A percentile compares a stretch with the other conserved stretches of the same genome.
These are phyloP conservation scores for Xanthorhoe spadicearia DNA, from an alignment of 2,888 invertebrate species.

Conservation along the genomic window DNA sequence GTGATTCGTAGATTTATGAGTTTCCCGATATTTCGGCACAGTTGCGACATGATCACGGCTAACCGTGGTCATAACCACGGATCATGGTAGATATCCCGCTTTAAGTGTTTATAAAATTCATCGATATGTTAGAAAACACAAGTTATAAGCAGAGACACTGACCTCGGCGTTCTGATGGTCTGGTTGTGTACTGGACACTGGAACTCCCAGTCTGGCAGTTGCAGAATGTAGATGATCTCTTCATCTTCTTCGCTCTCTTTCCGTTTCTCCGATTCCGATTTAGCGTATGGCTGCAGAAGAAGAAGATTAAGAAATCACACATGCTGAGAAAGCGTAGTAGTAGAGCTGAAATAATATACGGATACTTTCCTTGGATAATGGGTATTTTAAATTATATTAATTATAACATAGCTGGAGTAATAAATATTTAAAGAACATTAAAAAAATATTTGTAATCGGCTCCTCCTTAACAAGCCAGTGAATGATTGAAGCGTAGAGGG, in stretches of 20 bases:
- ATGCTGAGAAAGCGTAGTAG: neutral
- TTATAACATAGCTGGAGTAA: neutral
- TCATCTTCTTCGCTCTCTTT: slow-evolving; percentile 67
- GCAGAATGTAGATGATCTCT: slow-evolving; percentile 76
- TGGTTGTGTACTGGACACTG: slow-evolving; percentile 72
- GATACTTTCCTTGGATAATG: no score
- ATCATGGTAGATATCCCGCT: no score
- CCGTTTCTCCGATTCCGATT: slow-evolving; percentile 55
- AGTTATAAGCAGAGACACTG: slow-evolving; percentile 1
- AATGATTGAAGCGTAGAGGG: neutral
- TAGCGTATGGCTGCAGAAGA: slow-evolving; percentile 64
- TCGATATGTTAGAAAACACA: neutral
- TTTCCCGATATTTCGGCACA: no score
- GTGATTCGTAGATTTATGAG: no score
- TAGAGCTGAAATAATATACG: no score
- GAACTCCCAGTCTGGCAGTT: slow-evolving; percentile 75
- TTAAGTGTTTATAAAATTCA: no score
- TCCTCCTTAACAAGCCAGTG: neutral
- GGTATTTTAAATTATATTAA: no score
- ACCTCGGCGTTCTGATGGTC: slow-evolving; percentile 74
- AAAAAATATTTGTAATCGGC: neutral
- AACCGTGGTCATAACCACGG: no score
- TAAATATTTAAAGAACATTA: neutral
- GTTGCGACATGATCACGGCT: no score
- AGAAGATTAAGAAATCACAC: neutral